Evolutionary conservation across 2,888 invertebrate species (phyloP), one percentile per base, ranked within the genome.

Genomic region (Ochropleura plecta): DNA sequence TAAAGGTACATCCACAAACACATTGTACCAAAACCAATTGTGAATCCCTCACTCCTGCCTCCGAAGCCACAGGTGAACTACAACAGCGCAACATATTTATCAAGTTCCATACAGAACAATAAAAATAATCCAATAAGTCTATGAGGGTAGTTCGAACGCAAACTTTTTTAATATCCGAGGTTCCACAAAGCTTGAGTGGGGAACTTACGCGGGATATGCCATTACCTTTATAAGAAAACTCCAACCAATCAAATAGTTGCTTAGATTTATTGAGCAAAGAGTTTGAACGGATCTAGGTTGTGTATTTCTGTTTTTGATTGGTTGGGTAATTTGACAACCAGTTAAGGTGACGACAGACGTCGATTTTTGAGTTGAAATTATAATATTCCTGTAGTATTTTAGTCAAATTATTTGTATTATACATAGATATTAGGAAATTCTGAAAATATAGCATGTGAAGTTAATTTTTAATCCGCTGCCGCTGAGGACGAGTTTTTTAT

Each of bases 121-220:
- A 76, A 82, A 82, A 85, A 82, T 59, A 85, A 85, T 76, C 76
- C 76, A 70, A 80, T 82, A 80, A 73, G 18, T 81, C 63, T 9
- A 53, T 60, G 16, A 64, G 57, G 42, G 72, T 60, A 72, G 81
- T 72, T 80, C 44, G 49, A 80, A 49, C n/a, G 48, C 63, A 72
- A 83, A 83, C 73, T 83, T 83, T 81, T 83, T 78, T 83, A 83
- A 83, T 83, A 83, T 74, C 84, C 3, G 12, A n/a, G 44, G 66
- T 65, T 65, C 64, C 48, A 67, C 40, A 16, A 48, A 14, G 67
- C 42, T 57, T 59, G 8, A 55, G 74, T 30, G 46, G 14, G 40
- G 51, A 82, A 79, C 51, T 67, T 73, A 59, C 49, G 20, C 9
- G 57, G 44, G 48, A 57, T 46, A 68, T 7, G 20, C n/a, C n/a